Percentiles rank a stretch among this genome's conserved stretches.
Conservation (phyloP, 2,888 invertebrate species). For the Pelosia muscerda region DNA sequence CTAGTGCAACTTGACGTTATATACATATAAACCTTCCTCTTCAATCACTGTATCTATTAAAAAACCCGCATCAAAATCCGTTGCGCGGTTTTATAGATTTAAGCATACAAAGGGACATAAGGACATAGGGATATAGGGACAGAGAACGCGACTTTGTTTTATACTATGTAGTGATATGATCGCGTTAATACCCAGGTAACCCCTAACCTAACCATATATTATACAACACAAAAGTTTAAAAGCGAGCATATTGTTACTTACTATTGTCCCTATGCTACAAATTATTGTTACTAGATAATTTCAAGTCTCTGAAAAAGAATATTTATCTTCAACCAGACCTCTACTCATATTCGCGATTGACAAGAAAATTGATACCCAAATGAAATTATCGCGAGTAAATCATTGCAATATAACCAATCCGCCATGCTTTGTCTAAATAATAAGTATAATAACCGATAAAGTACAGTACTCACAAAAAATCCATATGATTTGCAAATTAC, state of each 20-base stretch:
- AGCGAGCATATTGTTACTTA: background rate
- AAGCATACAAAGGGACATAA: too few relatives aligned
- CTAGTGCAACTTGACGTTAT: too few relatives aligned
- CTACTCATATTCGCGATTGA: constrained; percentile 42
- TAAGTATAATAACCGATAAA: constrained; percentile 34
- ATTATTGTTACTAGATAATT: background rate
- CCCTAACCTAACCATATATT: too few relatives aligned
- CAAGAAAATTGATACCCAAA: constrained; percentile 56
- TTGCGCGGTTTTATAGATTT: too few relatives aligned
- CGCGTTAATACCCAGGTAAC: too few relatives aligned
- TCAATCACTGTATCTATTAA: too few relatives aligned
- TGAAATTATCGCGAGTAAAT: constrained; percentile 46
- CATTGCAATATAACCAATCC: constrained; percentile 47
- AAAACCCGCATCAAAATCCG: too few relatives aligned
- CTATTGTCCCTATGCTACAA: background rate
- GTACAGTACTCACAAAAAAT: constrained; percentile 28
- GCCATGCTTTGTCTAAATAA: constrained; percentile 32
- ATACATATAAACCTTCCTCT: too few relatives aligned
- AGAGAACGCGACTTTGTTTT: too few relatives aligned
- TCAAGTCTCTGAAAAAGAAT: background rate
- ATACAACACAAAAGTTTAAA: too few relatives aligned
- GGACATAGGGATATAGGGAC: too few relatives aligned
- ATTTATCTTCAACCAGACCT: constrained; percentile 21
- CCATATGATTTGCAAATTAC: constrained; percentile 36
- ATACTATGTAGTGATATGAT: too few relatives aligned